Evolutionary conservation across 2,888 invertebrate species (phyloP).

Genomic region (Sialis fuliginosa): DNA sequence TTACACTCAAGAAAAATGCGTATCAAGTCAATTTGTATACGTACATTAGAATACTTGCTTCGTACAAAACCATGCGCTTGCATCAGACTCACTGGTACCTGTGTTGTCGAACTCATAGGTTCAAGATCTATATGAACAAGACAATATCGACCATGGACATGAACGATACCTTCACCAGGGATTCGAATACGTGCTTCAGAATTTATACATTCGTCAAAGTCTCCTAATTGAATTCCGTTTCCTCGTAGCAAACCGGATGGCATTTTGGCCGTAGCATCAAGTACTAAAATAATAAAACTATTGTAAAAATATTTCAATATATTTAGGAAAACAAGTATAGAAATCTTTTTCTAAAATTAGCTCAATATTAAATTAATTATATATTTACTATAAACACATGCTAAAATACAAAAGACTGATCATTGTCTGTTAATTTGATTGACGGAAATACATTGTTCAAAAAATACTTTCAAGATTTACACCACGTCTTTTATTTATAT

Average conservation of each 20-base stretch:
- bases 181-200: conserved; percentile 36
- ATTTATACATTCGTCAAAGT: conserved; percentile 48
- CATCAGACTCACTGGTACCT: conserved; percentile 42
- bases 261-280: conserved; percentile 53
- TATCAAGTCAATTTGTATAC: conserved; percentile 11
- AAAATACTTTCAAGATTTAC: background rate
- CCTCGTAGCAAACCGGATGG: conserved; percentile 49
- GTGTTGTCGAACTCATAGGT: conserved; percentile 35
- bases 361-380: no score
- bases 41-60: conserved; percentile 43
- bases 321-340: no score
- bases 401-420: no score
- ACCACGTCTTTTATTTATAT: background rate
- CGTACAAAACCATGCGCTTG: conserved; percentile 45
- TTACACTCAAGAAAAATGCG: background rate
- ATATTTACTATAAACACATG: no score
- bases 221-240: conserved; percentile 51
- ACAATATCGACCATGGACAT: conserved; percentile 51
- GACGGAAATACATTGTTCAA: no score
- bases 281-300: conserved; percentile 34
- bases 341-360: no score
- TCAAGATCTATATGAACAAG: conserved; percentile 44
- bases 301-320: background rate
- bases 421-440: no score
- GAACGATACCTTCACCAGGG: conserved; percentile 37